phyloP scores from a whole-genome alignment of 2,797 vertebrate species.

The Brotogeris chrysoptera region DNA sequence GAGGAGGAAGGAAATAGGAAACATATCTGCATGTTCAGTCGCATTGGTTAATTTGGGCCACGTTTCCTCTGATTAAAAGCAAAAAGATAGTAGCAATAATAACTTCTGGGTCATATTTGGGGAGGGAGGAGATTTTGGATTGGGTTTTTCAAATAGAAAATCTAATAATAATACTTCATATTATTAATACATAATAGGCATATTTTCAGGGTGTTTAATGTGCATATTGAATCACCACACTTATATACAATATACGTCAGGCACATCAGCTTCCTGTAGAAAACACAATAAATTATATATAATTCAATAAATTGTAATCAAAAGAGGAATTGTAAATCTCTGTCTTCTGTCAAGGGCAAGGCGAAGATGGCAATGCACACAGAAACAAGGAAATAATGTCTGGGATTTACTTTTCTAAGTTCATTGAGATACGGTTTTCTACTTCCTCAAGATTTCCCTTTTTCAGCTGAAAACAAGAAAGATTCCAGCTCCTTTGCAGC shows the following conservation, averaged over 20 bases:
- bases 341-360: background rate
- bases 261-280: background rate
- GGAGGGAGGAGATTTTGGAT: background rate
- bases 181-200: background rate
- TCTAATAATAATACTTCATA: background rate
- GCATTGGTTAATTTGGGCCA: conserved; percentile 26
- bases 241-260: background rate
- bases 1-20: conserved; percentile 37
- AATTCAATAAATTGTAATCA: background rate
- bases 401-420: background rate
- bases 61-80: background rate
- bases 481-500: background rate
- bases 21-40: background rate
- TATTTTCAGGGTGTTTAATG: background rate
- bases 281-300: background rate
- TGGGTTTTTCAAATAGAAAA: background rate
- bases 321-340: background rate
- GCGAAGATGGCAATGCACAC: background rate
- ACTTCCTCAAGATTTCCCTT: background rate
- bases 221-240: conserved; percentile 3
- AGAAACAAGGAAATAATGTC: background rate
- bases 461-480: background rate
- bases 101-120: background rate
- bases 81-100: background rate
- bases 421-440: background rate